Percentiles rank a stretch among this genome's conserved stretches.
These are phyloP conservation scores for Diachasma alloeum DNA, from an alignment of 1,140 invertebrate genomes.

Conservation along the genomic window DNA sequence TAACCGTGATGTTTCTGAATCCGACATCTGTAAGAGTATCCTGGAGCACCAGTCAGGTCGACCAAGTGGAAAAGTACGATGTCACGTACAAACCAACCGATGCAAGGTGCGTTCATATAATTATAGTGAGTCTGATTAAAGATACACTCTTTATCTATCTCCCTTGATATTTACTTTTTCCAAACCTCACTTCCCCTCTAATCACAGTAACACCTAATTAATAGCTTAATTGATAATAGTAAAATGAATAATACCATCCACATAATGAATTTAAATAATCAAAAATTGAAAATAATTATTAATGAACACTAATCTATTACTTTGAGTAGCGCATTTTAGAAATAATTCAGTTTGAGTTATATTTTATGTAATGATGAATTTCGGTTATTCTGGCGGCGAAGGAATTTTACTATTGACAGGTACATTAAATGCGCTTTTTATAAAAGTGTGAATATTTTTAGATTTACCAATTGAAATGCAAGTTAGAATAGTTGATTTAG, in stretches of 20 bases:
- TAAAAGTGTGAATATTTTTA: not conserved
- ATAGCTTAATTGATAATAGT: not conserved
- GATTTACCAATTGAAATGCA: not conserved
- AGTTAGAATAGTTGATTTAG: too few species aligned
- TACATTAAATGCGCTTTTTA: slow-evolving; percentile 29
- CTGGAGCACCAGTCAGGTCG: slow-evolving; percentile 78
- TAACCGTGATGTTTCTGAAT: slow-evolving; percentile 84
- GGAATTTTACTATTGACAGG: slow-evolving; percentile 51
- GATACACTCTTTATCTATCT: slow-evolving; percentile 16
- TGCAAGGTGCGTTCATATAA: slow-evolving; percentile 71
- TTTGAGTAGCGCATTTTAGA: not conserved
- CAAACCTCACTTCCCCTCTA: not conserved
- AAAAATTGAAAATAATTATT: too few species aligned
- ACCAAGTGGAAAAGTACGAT: slow-evolving; percentile 83
- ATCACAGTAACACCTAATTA: not conserved
- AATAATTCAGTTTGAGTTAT: slow-evolving; percentile 21
- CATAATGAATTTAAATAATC: not conserved
- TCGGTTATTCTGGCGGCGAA: slow-evolving; percentile 52
- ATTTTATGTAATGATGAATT: slow-evolving; percentile 33
- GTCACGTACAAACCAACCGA: slow-evolving; percentile 84
- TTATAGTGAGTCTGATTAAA: slow-evolving; percentile 5
- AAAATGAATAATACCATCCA: not conserved
- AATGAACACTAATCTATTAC: not conserved
- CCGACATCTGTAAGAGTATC: slow-evolving; percentile 83
- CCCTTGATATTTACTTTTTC: not conserved